Conservation (phyloP, 1,140 invertebrate species). For the Drosophila lacertosa region DNA sequence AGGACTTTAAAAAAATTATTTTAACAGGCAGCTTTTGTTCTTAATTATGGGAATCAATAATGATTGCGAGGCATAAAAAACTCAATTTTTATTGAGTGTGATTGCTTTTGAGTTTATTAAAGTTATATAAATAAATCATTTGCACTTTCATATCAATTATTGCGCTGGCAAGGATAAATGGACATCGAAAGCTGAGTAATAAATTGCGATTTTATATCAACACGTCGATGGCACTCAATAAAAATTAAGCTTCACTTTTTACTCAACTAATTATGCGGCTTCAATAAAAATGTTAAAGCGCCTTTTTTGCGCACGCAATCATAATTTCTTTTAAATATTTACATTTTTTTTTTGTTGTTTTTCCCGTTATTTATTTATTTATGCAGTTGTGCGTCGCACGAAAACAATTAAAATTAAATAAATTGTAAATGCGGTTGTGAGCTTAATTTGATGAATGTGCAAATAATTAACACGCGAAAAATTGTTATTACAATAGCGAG, state of each 20-base stretch:
- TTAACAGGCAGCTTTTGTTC: neutral
- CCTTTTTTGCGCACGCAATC: slow-evolving; percentile 7
- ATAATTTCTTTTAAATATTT: slow-evolving; percentile 8
- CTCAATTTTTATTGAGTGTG: neutral
- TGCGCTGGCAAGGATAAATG: neutral
- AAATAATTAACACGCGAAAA: slow-evolving; percentile 43
- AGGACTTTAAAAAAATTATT: neutral
- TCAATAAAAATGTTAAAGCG: slow-evolving; percentile 34
- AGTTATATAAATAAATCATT: neutral
- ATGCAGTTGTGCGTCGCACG: slow-evolving; percentile 23
- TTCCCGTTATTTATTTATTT: slow-evolving; percentile 5
- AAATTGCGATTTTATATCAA: slow-evolving; percentile 20
- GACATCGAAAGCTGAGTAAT: slow-evolving; percentile 13
- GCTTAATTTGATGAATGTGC: slow-evolving; percentile 43
- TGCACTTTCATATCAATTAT: slow-evolving; percentile 7
- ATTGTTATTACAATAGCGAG: slow-evolving; percentile 31
- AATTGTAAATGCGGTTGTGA: slow-evolving; percentile 28
- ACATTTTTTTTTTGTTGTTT: slow-evolving; percentile 6
- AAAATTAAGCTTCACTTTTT: slow-evolving; percentile 30
- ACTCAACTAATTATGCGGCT: slow-evolving; percentile 41
- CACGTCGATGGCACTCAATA: slow-evolving; percentile 13
- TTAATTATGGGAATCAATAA: neutral
- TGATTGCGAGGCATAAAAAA: neutral
- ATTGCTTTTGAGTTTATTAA: neutral
- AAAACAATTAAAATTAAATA: slow-evolving; percentile 61